phyloP scores from a whole-genome alignment of 92 coral and sea anemone species.

The Phymanthus crucifer region DNA sequence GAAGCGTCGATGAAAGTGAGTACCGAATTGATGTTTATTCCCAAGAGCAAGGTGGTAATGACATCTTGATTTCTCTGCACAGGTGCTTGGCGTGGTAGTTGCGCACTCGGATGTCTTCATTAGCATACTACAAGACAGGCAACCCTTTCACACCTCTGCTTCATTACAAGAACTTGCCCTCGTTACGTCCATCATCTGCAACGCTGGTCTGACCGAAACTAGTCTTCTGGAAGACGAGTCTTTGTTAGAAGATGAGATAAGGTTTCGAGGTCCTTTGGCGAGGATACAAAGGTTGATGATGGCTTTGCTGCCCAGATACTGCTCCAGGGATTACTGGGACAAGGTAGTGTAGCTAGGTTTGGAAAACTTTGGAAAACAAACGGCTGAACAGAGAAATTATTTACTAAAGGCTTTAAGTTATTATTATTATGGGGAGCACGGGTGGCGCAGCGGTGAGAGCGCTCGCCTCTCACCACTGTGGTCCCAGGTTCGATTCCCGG shows the following conservation, averaged over 20 bases:
- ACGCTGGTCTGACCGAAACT: constrained; percentile 85
- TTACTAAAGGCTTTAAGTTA: no score
- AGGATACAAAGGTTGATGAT: constrained; percentile 91
- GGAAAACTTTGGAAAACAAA: no score
- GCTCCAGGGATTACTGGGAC: constrained; percentile 90
- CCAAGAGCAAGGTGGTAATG: no score
- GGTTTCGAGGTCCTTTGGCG: constrained; percentile 88
- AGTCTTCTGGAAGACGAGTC: constrained; percentile 65
- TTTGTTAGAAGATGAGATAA: constrained; percentile 74
- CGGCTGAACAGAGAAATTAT: no score
- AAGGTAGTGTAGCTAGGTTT: no score
- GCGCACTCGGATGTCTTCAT: constrained; percentile 92
- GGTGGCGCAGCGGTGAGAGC: no score
- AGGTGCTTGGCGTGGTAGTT: constrained; percentile 86
- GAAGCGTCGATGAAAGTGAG: constrained; percentile 87
- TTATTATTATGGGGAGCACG: no score
- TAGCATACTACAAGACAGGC: constrained; percentile 91
- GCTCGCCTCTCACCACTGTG: no score
- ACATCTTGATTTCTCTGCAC: not conserved
- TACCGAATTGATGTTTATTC: not conserved
- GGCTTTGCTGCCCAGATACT: constrained; percentile 86
- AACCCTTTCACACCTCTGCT: constrained; percentile 57
- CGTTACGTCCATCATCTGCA: constrained; percentile 90
- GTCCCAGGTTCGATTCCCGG: no score
- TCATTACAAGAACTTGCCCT: constrained; percentile 94